These are phyloP conservation scores for Drosophila erecta DNA, from an alignment of 1,140 invertebrate species.

Conservation along the genomic window DNA sequence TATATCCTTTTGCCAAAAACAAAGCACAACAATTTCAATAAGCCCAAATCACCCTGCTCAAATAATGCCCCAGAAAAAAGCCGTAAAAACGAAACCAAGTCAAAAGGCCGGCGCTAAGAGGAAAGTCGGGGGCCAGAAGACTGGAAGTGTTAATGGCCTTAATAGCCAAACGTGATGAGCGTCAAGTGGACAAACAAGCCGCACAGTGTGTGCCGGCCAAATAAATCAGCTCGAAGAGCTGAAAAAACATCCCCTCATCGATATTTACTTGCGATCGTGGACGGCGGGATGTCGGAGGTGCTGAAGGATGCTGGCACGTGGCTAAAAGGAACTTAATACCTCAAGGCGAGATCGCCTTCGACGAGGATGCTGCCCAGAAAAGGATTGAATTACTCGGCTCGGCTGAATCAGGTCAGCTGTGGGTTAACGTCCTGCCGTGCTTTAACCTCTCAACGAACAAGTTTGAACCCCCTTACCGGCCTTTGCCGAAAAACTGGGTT, in stretches of 20 bases:
- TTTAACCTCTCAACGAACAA: slow-evolving; percentile 52
- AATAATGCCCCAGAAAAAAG: slow-evolving; percentile 12
- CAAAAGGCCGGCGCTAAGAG: slow-evolving; percentile 20
- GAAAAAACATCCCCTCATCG: slow-evolving; percentile 37
- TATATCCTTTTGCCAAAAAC: slow-evolving; percentile 5
- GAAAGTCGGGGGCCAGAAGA: slow-evolving; percentile 14
- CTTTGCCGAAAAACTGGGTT: slow-evolving; percentile 55
- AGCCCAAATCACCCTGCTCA: slow-evolving; percentile 9
- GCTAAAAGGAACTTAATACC: slow-evolving; percentile 68
- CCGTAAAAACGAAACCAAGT: slow-evolving; percentile 51
- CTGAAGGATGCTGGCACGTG: slow-evolving; percentile 53
- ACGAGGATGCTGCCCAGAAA: slow-evolving; percentile 50
- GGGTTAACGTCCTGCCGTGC: slow-evolving; percentile 76
- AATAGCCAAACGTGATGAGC: slow-evolving; percentile 68
- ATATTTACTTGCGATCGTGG: slow-evolving; percentile 44
- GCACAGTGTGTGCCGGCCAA: slow-evolving; percentile 29
- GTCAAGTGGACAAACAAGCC: slow-evolving; percentile 59
- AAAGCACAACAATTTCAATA: slow-evolving; percentile 35
- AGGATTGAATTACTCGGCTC: slow-evolving; percentile 69
- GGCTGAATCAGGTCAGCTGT: slow-evolving; percentile 22
- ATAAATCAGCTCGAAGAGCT: slow-evolving; percentile 35
- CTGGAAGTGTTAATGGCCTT: slow-evolving; percentile 69
- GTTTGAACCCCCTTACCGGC: neutral
- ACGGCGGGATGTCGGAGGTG: slow-evolving; percentile 5
- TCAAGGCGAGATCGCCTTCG: slow-evolving; percentile 43